These are phyloP conservation scores for Eulemur albifrons DNA, from an alignment of 2,797 vertebrate species.

Conservation along the genomic window DNA sequence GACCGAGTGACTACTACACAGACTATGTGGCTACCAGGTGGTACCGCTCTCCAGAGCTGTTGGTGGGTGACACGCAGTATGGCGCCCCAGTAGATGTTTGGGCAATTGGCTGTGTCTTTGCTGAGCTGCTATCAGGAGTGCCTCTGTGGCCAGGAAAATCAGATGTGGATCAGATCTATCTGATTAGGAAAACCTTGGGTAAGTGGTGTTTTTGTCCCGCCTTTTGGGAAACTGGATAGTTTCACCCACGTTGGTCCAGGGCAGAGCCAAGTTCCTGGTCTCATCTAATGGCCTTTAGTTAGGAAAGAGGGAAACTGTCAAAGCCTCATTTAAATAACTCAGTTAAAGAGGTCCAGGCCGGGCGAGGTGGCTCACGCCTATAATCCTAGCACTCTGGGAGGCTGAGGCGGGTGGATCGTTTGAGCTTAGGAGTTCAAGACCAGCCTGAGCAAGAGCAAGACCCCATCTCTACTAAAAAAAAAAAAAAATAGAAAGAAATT, in stretches of 20 bases:
- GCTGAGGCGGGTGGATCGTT: too few species aligned
- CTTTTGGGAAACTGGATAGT: background rate
- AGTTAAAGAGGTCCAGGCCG: background rate
- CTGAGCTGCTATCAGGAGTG: slow-evolving; percentile 91
- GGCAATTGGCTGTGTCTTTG: slow-evolving; percentile 95
- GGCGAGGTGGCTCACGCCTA: too few species aligned
- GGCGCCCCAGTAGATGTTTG: slow-evolving; percentile 95
- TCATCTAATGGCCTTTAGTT: background rate
- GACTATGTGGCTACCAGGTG: slow-evolving; percentile 97
- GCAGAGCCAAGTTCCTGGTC: background rate
- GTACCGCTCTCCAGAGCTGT: slow-evolving; percentile 94
- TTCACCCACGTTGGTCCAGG: background rate
- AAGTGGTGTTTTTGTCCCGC: slow-evolving; percentile 53
- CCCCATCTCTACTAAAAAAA: too few species aligned
- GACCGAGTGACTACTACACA: slow-evolving; percentile 94
- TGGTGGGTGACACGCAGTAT: slow-evolving; percentile 95
- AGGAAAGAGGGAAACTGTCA: background rate
- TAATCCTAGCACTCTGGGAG: too few species aligned
- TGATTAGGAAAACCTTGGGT: slow-evolving; percentile 94
- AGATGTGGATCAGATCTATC: slow-evolving; percentile 95
- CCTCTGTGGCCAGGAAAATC: slow-evolving; percentile 96
- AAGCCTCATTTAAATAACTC: background rate
- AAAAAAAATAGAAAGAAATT: too few species aligned
- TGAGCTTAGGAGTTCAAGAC: too few species aligned
- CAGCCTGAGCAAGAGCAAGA: too few species aligned